These are phyloP conservation scores for Leucosticte australis DNA, from an alignment of 2,113 vertebrate species.

Conservation along the genomic window DNA sequence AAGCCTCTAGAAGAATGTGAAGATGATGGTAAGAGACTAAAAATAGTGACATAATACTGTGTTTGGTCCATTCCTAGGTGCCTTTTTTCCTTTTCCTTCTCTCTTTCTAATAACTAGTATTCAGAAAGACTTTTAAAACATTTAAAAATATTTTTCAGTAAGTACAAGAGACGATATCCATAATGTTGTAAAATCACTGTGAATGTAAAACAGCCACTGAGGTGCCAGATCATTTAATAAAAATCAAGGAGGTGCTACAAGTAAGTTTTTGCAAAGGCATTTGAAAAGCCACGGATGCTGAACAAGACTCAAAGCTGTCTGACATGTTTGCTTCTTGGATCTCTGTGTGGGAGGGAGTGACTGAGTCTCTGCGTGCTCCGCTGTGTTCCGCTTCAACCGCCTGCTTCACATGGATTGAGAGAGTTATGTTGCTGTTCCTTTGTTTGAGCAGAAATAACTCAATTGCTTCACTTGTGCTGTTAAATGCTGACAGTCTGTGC, in stretches of 20 bases:
- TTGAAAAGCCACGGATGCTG: not conserved
- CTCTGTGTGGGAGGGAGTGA: not conserved
- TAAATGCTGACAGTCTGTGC: not conserved
- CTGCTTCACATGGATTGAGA: not conserved
- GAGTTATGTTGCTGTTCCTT: not conserved
- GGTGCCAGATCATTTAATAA: not conserved
- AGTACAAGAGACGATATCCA: not conserved
- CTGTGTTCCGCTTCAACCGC: not conserved
- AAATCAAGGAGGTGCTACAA: not conserved
- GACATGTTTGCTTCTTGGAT: not conserved
- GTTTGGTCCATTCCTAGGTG: not conserved
- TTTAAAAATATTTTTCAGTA: not conserved
- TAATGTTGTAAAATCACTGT: not conserved
- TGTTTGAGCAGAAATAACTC: not conserved
- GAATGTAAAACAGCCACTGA: not conserved
- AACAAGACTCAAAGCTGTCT: not conserved
- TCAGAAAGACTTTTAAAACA: not conserved
- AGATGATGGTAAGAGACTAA: constrained; percentile 88
- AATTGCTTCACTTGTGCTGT: not conserved
- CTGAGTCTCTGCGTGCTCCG: not conserved
- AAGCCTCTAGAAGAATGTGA: constrained; percentile 99
- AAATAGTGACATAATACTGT: not conserved
- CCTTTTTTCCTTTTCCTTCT: not conserved
- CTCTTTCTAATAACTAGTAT: not conserved
- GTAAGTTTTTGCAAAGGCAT: not conserved